phyloP scores from a whole-genome alignment of 2,113 vertebrate genomes.

The Azemiops feae region DNA sequence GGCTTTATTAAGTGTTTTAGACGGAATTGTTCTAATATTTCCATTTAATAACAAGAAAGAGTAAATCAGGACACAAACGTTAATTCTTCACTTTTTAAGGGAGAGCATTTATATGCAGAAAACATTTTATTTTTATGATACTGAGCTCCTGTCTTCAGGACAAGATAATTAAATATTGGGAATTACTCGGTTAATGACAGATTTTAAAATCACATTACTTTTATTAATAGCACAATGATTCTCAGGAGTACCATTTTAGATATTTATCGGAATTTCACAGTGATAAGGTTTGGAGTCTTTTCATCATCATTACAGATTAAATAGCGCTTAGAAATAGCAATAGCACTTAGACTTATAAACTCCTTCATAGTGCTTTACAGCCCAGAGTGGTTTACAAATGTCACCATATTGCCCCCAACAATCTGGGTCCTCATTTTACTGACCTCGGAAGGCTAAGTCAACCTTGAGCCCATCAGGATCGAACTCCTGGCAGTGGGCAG shows the following conservation, averaged over 20 bases:
- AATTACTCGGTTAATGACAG: background rate
- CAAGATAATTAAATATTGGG: background rate
- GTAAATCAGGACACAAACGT: background rate
- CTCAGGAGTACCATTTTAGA: background rate
- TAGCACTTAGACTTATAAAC: no score
- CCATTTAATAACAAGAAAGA: conserved; percentile 23
- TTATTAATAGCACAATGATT: background rate
- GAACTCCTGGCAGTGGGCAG: no score
- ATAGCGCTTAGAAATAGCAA: background rate
- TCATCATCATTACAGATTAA: background rate
- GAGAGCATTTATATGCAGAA: background rate
- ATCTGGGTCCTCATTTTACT: no score
- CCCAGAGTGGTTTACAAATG: no score
- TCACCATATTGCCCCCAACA: no score
- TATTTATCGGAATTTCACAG: background rate
- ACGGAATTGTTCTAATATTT: conserved; percentile 43
- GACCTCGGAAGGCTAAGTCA: no score
- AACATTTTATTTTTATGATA: background rate
- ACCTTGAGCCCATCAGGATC: no score
- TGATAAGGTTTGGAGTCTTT: background rate
- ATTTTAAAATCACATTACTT: background rate
- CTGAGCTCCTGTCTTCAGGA: background rate
- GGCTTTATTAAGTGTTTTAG: conserved; percentile 51
- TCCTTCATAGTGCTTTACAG: no score
- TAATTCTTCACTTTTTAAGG: background rate